Percentiles rank a stretch among this genome's conserved stretches.
Conservation (phyloP, 2,888 invertebrate species). For the Hetaerina titia region DNA sequence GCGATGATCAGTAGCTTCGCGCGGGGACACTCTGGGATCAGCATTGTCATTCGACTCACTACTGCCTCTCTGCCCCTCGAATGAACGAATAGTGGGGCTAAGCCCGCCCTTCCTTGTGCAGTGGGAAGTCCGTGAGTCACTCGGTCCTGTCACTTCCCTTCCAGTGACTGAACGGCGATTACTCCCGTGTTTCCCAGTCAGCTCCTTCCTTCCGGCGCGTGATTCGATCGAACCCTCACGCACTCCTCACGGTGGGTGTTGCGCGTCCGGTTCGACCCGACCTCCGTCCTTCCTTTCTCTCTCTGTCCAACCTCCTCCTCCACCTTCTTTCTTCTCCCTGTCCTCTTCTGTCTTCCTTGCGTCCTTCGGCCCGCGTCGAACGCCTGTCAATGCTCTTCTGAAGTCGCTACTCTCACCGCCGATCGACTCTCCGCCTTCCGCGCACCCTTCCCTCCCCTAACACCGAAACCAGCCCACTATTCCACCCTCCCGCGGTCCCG, state of each 20-base stretch:
- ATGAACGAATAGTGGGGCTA: neutral
- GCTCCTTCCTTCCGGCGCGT: neutral
- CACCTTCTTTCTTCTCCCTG: neutral
- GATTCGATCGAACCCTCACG: neutral
- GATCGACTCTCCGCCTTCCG: slow-evolving; percentile 72
- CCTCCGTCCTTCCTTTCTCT: neutral
- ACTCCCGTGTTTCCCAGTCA: neutral
- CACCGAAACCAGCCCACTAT: slow-evolving; percentile 63
- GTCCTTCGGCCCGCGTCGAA: neutral
- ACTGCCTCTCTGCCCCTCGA: neutral
- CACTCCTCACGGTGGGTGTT: neutral
- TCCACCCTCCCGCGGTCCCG: slow-evolving; percentile 68
- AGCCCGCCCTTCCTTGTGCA: neutral
- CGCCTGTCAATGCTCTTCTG: neutral
- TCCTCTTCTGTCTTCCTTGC: neutral
- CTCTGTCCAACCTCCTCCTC: neutral
- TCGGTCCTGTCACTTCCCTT: neutral
- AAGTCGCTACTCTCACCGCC: neutral
- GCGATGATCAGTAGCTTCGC: neutral
- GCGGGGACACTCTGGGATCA: neutral
- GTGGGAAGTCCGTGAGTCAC: neutral
- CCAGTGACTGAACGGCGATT: neutral
- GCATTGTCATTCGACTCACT: neutral
- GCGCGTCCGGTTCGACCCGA: neutral
- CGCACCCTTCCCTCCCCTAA: neutral